Evolutionary conservation across 2,113 vertebrate genomes (phyloP).

Genomic region (Grallaria varia): DNA sequence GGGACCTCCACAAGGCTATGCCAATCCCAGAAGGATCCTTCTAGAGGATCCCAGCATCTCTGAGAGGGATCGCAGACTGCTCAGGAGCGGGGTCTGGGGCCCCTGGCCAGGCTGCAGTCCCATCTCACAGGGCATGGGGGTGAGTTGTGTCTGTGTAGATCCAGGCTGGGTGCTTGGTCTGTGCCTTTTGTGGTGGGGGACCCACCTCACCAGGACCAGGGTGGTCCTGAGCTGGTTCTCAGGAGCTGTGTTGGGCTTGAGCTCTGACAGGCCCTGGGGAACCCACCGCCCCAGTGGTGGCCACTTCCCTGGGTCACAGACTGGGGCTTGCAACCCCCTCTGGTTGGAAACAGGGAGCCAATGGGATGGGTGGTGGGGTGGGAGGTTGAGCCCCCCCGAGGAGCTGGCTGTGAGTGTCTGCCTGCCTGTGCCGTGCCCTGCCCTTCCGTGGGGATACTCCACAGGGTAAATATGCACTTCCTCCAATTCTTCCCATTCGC

Average conservation of each 20-base stretch:
- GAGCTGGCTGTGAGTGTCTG: not conserved
- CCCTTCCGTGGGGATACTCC: conserved; percentile 53
- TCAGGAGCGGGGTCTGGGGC: not conserved
- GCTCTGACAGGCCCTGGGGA: not conserved
- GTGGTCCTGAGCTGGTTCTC: not conserved
- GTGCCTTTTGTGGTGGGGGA: not conserved
- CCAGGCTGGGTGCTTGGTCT: not conserved
- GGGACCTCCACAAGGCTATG: not conserved
- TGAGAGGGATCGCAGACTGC: not conserved
- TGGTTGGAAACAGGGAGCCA: not conserved
- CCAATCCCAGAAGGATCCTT: not conserved
- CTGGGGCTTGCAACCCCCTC: not conserved
- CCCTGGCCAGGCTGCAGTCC: not conserved
- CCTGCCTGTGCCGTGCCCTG: not conserved
- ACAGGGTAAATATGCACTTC: conserved; percentile 47
- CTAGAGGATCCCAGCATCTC: not conserved
- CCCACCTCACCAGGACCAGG: not conserved
- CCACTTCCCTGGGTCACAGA: not conserved
- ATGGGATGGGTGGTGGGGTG: not conserved
- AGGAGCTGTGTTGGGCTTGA: not conserved
- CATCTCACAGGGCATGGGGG: fast-evolving
- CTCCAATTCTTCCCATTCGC: conserved; percentile 52
- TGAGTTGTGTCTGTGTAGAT: fast-evolving
- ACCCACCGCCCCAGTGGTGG: fast-evolving
- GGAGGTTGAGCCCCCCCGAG: not conserved